These are phyloP conservation scores for Sebastes fasciatus DNA, from an alignment of 2,113 vertebrate species.

Conservation along the genomic window DNA sequence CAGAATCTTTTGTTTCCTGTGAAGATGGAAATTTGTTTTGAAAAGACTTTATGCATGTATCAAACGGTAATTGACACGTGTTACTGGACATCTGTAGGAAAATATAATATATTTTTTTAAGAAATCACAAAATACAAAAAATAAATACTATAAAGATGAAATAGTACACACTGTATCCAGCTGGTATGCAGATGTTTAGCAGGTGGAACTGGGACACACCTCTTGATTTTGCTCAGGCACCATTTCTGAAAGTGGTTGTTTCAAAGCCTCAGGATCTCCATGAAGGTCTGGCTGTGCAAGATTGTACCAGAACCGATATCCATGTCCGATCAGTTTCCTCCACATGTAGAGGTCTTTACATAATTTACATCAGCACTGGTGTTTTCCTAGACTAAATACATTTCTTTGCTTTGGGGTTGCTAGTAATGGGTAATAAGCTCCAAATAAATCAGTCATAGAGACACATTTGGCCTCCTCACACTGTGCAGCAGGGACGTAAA, in stretches of 20 bases:
- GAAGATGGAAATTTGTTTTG: too few species aligned
- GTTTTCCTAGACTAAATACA: background rate
- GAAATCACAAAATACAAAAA: too few species aligned
- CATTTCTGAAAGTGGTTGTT: background rate
- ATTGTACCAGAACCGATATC: background rate
- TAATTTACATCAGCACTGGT: background rate
- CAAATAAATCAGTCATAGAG: constrained; percentile 39
- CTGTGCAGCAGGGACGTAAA: constrained; percentile 31
- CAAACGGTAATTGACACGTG: too few species aligned
- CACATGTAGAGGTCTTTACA: constrained; percentile 11
- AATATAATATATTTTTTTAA: too few species aligned
- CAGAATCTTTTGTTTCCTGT: too few species aligned
- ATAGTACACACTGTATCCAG: background rate
- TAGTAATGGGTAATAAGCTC: constrained; percentile 31
- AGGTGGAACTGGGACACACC: background rate
- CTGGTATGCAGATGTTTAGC: background rate
- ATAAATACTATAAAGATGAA: too few species aligned
- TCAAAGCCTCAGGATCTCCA: background rate
- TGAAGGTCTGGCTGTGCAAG: constrained; percentile 3
- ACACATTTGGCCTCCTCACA: constrained; percentile 21
- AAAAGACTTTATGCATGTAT: too few species aligned
- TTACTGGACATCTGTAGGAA: too few species aligned
- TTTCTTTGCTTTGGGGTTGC: constrained; percentile 19
- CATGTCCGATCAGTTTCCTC: constrained; percentile 27
- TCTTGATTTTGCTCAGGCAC: background rate